Evolutionary conservation across 2,888 invertebrate genomes (phyloP).

Genomic region (Harpagoxenus sublaevis): DNA sequence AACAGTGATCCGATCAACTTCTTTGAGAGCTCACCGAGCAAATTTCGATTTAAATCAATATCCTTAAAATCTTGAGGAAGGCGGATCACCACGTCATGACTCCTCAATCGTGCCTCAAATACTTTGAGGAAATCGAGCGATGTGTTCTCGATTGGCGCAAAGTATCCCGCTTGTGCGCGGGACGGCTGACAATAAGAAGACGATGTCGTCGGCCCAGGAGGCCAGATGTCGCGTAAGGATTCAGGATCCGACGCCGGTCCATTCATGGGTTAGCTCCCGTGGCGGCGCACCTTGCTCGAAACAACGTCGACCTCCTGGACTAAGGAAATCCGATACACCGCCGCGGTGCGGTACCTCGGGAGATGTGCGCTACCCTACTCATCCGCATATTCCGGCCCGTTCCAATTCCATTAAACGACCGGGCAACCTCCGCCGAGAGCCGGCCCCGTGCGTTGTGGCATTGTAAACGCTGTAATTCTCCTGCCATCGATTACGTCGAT

Average conservation of each 20-base stretch:
- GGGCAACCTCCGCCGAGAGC: neutral
- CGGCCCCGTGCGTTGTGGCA: neutral
- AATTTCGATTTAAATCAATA: neutral
- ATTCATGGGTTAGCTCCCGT: slow-evolving; percentile 72
- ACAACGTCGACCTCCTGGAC: slow-evolving; percentile 74
- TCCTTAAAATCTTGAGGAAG: neutral
- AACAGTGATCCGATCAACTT: neutral
- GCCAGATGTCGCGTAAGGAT: slow-evolving; percentile 76
- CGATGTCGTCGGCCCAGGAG: slow-evolving; percentile 57
- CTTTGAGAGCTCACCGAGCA: neutral
- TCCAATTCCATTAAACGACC: slow-evolving; percentile 57
- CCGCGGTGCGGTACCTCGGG: slow-evolving; percentile 53
- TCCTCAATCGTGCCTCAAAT: neutral
- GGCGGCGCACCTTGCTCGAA: slow-evolving; percentile 69
- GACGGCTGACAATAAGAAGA: slow-evolving; percentile 64
- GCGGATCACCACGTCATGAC: too few relatives aligned
- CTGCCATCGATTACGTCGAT: slow-evolving; percentile 22
- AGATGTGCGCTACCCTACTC: slow-evolving; percentile 64
- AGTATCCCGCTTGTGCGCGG: neutral
- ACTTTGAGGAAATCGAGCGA: neutral
- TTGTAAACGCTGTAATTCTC: slow-evolving; percentile 15
- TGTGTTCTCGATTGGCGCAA: neutral
- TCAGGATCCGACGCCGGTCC: slow-evolving; percentile 64
- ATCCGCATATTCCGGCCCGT: slow-evolving; percentile 64
- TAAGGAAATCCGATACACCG: slow-evolving; percentile 74